Evolutionary conservation across 2,888 invertebrate species (phyloP).

Genomic region (Emmelina monodactyla): DNA sequence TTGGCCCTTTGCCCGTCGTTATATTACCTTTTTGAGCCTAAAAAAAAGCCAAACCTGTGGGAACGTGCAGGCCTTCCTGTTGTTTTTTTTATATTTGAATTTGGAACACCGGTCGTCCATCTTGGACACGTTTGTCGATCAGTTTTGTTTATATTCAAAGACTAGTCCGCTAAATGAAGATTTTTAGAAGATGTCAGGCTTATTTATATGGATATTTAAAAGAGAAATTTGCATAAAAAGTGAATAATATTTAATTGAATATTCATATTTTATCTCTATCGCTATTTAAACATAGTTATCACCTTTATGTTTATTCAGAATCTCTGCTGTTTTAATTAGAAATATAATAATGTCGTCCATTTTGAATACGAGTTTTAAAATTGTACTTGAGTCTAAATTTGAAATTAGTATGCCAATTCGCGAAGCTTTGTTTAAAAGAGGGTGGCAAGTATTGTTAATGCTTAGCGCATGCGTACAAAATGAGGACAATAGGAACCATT

Average conservation of each 20-base stretch:
- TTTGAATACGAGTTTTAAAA: no score
- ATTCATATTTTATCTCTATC: no score
- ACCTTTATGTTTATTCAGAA: no score
- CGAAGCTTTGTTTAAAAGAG: slow-evolving; percentile 1
- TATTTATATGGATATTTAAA: no score
- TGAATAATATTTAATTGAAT: no score
- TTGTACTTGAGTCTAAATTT: no score
- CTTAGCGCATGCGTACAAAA: slow-evolving; percentile 24
- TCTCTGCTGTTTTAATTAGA: no score
- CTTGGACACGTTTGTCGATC: slow-evolving; percentile 10
- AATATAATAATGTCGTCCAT: no score
- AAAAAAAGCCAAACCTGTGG: slow-evolving; percentile 39
- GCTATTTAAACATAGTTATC: no score
- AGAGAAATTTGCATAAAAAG: no score
- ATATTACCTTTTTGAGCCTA: slow-evolving; percentile 22
- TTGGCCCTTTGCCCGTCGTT: slow-evolving; percentile 33
- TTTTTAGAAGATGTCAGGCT: no score
- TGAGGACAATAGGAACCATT: slow-evolving; percentile 26
- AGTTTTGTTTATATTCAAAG: slow-evolving; percentile 8
- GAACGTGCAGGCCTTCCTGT: slow-evolving; percentile 48
- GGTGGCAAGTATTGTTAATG: slow-evolving; percentile 21
- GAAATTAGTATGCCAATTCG: no score
- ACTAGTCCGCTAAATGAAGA: slow-evolving; percentile 19
- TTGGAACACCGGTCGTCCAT: background rate
- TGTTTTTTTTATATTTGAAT: slow-evolving; percentile 25